Conservation (phyloP, 2,113 vertebrate genomes). For the cat (Felis catus) region DNA sequence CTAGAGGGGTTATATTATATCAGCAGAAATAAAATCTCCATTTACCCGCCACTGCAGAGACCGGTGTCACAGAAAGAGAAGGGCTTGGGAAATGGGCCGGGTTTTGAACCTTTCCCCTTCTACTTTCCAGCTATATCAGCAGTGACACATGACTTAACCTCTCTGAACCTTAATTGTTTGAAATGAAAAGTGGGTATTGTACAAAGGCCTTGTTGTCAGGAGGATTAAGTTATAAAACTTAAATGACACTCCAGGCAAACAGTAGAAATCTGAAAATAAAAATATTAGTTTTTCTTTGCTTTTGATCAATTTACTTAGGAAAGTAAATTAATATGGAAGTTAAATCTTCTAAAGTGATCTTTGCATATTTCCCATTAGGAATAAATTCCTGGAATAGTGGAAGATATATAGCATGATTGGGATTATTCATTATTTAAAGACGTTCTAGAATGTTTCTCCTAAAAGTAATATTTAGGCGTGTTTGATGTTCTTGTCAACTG, state of each 20-base stretch:
- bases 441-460: neutral
- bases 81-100: neutral
- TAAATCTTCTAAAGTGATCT: conserved; percentile 2
- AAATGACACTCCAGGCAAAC: neutral
- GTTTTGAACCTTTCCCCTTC: neutral
- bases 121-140: neutral
- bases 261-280: neutral
- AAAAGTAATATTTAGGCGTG: neutral
- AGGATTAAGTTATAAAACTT: neutral
- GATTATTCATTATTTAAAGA: neutral
- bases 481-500: neutral
- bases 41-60: neutral
- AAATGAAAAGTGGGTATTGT: neutral
- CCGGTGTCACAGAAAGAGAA: neutral
- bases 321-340: conserved; percentile 8
- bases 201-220: neutral
- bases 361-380: neutral
- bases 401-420: neutral
- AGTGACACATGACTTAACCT: neutral
- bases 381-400: neutral
- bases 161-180: neutral
- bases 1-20: neutral
- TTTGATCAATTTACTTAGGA: neutral
- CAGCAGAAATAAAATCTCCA: neutral
- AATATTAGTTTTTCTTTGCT: neutral